Percentiles rank a stretch among this genome's conserved stretches.
Conservation (phyloP, 1,140 invertebrate genomes). For the Drosophila orosa region DNA sequence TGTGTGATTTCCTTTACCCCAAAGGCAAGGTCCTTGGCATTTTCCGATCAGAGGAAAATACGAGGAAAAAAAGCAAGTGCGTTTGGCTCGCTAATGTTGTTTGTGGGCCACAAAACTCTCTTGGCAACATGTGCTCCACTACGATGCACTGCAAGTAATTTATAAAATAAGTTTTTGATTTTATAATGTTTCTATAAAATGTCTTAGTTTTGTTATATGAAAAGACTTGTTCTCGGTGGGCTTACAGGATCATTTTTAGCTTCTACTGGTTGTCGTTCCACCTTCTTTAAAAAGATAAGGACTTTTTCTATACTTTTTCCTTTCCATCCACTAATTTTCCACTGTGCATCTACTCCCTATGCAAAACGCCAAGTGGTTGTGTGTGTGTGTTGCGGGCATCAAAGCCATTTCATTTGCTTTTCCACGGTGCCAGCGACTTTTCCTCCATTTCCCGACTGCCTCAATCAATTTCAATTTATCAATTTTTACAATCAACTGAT, state of each 20-base stretch:
- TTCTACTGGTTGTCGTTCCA: neutral
- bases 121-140: slow-evolving; percentile 48
- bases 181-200: neutral
- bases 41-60: slow-evolving; percentile 2
- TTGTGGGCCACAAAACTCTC: slow-evolving; percentile 56
- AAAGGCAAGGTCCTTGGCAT: slow-evolving; percentile 32
- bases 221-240: neutral
- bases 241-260: neutral
- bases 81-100: slow-evolving; percentile 50
- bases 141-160: neutral
- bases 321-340: neutral
- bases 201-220: neutral
- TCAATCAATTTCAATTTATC: slow-evolving; percentile 83
- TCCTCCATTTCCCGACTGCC: slow-evolving; percentile 46
- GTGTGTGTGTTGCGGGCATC: slow-evolving; percentile 33
- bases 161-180: neutral
- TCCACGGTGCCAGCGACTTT: slow-evolving; percentile 24
- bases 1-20: slow-evolving; percentile 26
- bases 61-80: slow-evolving; percentile 12
- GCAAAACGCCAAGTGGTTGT: slow-evolving; percentile 45
- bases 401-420: slow-evolving; percentile 58
- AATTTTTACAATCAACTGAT: slow-evolving; percentile 83
- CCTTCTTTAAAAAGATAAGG: neutral
- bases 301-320: too few relatives aligned
- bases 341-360: slow-evolving; percentile 22